Base-by-base conservation (phyloP, 2,113 vertebrate genomes). In the Grantiella picta region DNA sequence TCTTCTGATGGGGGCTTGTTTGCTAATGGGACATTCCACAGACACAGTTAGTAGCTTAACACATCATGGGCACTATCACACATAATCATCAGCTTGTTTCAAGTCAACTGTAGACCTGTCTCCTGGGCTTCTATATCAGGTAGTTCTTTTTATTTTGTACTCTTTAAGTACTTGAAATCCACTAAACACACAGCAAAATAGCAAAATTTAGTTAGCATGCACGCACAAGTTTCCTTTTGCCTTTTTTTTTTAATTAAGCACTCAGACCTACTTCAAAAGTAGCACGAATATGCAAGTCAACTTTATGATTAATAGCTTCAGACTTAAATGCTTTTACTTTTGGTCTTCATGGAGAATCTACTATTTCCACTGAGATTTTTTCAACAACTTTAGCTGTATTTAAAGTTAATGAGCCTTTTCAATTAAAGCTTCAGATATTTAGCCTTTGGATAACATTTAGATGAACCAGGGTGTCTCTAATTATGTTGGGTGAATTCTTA, bases 381-480 rank as follows among this genome's bases (percentile, higher is more conserved):
- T 92, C 68, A 94, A 94, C 95, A 97, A 94, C 56, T 93, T 95
- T 80, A 95, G 47, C 86, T 95, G 76, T 97, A 97, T 97, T 98
- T 97, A 97, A 98, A 98, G 89, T 97, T 98, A 98, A 98, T 96
- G 94, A 97, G 94, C 70, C 97, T 98, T 97, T 98, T 96, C 94
- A 98, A 97, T 98, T 98, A 97, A 96, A 97, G 76, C 61, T 95
- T 97, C 86, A 95, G 92, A 97, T 97, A 98, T 95, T 98, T 98
- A 97, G 96, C 95, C 96, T 96, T 98, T 97, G 93, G 97, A 97
- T 97, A 98, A 96, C 77, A 97, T 92, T 97, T 96, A 92, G 89
- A 97, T 90, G 94, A 98, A 96, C 97, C 73, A 91, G 93, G 49
- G 87, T 96, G 52, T 95, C 95, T 97, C 88, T 98, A 97, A 97